Evolutionary conservation across 2,888 invertebrate genomes (phyloP), one percentile per base, ranked within the genome.

Genomic region (Acanthacorydalis orientalis): DNA sequence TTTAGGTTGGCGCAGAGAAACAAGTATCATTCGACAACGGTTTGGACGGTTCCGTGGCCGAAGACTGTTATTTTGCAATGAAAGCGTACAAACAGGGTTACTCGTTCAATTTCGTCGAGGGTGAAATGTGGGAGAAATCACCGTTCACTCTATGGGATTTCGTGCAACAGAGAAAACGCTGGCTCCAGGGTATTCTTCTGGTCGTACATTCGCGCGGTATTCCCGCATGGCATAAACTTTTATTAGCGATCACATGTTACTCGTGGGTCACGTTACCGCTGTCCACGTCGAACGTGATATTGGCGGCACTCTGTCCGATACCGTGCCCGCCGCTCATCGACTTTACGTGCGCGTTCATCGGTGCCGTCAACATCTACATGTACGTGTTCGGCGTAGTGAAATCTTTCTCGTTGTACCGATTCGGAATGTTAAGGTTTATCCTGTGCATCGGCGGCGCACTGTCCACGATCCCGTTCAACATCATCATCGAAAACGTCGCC

Each of bases 91-190:
- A 79, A 52, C 78, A 88, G 64, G 95, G 93, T 31, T 95, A 86
- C 63, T 76, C 83, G 15, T 96, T 96, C 65, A 88, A 91, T 63
- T 96, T 95, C 67, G 81, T 96, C 53, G 95, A 96, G 64, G 95
- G 96, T 44, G 96, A 96, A 69, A 95, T 96, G 95, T 93, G 93
- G 84, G 96, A 96, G 64, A 95, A 96, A 63, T 91, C 91, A 7
- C 95, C 96, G 3, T 96, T 96, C 64, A 89, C 90, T 2, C 68
- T 96, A 33, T 83, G 85, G 78, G 96, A 96, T 64, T 92, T 96
- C 59, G 77, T 96, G 55, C 93, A 95, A 64, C 96, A 96, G 62
- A 75, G 96, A 49, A 96, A 96, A 64, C 77, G 96, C 47, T 96
- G 96, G 96, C 77, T 96, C 47, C 88, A 90, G 70, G 91, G 90